Conservation (phyloP, 2,888 invertebrate species). For the Sphaerophoria taeniata region DNA sequence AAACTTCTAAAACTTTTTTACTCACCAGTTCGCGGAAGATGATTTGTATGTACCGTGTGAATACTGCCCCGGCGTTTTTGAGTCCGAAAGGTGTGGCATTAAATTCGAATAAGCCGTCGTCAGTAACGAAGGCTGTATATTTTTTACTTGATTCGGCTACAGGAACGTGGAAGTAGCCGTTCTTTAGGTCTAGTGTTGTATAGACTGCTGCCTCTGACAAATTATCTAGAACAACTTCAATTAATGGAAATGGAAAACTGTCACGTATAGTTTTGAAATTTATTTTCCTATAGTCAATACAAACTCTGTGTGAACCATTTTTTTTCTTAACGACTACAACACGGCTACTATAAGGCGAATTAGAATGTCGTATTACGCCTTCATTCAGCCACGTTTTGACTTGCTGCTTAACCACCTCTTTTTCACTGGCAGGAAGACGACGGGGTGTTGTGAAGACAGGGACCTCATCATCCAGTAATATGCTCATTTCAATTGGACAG, state of each 20-base stretch:
- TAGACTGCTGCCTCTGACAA: conserved; percentile 65
- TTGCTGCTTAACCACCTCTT: conserved; percentile 75
- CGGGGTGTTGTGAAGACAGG: conserved; percentile 25
- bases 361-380: conserved; percentile 77
- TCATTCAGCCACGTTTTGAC: conserved; percentile 77
- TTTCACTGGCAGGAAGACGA: conserved; percentile 11
- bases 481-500: conserved; percentile 9
- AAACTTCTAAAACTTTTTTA: conserved; percentile 21
- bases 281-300: conserved; percentile 80
- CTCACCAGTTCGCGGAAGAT: conserved; percentile 54
- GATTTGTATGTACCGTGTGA: conserved; percentile 75
- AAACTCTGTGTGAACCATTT: conserved; percentile 67
- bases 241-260: conserved; percentile 78
- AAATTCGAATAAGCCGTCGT: conserved; percentile 80
- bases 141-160: conserved; percentile 42
- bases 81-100: conserved; percentile 80
- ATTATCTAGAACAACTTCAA: conserved; percentile 79
- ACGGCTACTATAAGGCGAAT: conserved; percentile 76
- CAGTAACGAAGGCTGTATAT: conserved; percentile 79
- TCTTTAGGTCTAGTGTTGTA: conserved; percentile 33
- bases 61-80: conserved; percentile 79
- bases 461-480: conserved; percentile 23
- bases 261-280: conserved; percentile 76
- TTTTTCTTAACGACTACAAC: conserved; percentile 75
- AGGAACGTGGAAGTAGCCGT: conserved; percentile 60